phyloP scores from a whole-genome alignment of 2,113 vertebrate genomes.

The Macaca mulatta region DNA sequence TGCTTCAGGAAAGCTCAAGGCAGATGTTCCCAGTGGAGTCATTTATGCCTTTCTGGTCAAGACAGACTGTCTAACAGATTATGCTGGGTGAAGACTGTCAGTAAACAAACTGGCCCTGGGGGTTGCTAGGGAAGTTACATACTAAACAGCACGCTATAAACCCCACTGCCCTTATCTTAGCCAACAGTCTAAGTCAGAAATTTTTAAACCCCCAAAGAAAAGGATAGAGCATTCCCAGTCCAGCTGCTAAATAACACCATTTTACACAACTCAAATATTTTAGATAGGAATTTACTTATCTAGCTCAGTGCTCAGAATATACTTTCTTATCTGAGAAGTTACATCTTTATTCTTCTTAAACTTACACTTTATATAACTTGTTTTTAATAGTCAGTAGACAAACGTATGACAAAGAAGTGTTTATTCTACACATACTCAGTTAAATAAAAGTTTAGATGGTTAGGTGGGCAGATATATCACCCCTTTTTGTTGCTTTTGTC shows the following conservation, averaged over 20 bases:
- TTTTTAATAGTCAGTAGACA: not conserved
- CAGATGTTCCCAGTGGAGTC: not conserved
- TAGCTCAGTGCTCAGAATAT: not conserved
- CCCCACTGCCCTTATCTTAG: not conserved
- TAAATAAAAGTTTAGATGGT: not conserved
- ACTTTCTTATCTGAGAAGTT: not conserved
- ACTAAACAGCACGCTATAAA: not conserved
- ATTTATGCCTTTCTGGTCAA: conserved; percentile 5
- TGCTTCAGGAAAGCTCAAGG: conserved; percentile 11
- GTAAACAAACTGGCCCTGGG: not conserved
- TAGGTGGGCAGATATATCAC: not conserved
- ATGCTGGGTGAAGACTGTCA: not conserved
- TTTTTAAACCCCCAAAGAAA: not conserved
- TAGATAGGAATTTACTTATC: not conserved
- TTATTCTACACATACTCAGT: not conserved
- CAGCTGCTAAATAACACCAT: not conserved
- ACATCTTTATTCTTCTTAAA: not conserved
- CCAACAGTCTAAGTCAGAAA: not conserved
- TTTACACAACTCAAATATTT: not conserved
- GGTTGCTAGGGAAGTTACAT: not conserved
- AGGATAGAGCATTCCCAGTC: not conserved
- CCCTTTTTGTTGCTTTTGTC: not conserved
- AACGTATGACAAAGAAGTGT: not conserved
- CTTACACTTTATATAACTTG: not conserved
- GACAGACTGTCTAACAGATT: not conserved